Evolutionary conservation across 2,797 vertebrate genomes (phyloP), one percentile per base, ranked within the genome.

Genomic region (Coccyzus lansbergi): DNA sequence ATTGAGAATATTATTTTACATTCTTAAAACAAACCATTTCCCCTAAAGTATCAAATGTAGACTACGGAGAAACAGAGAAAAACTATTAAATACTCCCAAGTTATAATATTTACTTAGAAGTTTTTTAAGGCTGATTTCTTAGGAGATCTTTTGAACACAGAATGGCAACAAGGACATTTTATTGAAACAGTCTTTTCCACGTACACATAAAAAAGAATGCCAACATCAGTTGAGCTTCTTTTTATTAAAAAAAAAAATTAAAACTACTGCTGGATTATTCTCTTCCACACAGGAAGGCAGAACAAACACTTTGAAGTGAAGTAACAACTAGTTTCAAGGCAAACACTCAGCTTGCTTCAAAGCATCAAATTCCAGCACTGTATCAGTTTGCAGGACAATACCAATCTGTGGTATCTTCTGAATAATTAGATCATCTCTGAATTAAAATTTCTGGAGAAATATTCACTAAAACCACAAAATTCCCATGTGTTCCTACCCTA

Each of bases 51-150:
- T 88, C 12, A 76, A 69, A 77, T 60, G 31, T 34, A 78, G 26
- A 55, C 28, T 29, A 7, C 58, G 44, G 31, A 9, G 15, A 6
- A n/a, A 58, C 70, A 12, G 33, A 46, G 4, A 38, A 28, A 72
- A 63, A 10, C 1, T 56, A 12, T 72, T 8, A 62, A 58, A 81
- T 5, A 83, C 25, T 59, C 18, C 52, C 26, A 49, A 68, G 29
- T 64, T 56, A 67, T 15, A 93, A 0, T 49, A 86, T 63, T 78
- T 84, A 71, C 71, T 83, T 29, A 69, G 26, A 71, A 58, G 46
- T 86, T 67, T 94, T 84, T 40, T 70, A 80, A 40, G 19, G 26
- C 8, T 69, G 31, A 93, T 86, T 86, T 82, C 72, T 91, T 84
- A 51, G 72, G 24, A 72, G 21, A 79, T 81, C 77, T 78, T 83